Evolutionary conservation across 1,140 invertebrate genomes (phyloP).

Genomic region (Zaprionus africanus): DNA sequence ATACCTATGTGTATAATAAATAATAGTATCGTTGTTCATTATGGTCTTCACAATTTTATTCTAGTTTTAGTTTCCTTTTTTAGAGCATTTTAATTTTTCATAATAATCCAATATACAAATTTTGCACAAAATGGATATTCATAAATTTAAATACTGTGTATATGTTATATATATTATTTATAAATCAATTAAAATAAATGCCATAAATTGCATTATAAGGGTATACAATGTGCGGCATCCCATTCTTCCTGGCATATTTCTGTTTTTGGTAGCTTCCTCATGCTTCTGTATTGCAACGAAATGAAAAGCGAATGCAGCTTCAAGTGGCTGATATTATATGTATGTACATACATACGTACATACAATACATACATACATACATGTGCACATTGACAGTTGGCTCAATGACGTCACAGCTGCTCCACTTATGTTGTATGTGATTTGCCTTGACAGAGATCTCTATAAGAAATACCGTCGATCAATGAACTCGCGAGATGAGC

Average conservation of each 20-base stretch:
- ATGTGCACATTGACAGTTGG: conserved; percentile 21
- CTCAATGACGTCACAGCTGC: conserved; percentile 57
- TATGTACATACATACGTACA: neutral
- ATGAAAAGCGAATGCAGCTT: conserved; percentile 82
- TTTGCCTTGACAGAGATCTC: conserved; percentile 42
- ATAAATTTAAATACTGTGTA: no score
- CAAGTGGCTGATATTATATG: conserved; percentile 47
- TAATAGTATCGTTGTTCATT: no score
- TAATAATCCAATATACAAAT: no score
- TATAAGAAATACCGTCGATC: neutral
- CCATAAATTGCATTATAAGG: neutral
- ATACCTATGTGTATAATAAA: no score
- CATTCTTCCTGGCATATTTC: conserved; percentile 33
- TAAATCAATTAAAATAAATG: no score
- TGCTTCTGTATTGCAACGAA: conserved; percentile 67
- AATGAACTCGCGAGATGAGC: neutral
- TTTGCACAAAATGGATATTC: no score
- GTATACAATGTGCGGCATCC: neutral
- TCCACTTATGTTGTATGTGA: conserved; percentile 59
- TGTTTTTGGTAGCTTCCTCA: conserved; percentile 52
- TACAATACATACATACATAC: neutral
- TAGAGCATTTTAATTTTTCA: no score
- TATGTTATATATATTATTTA: no score
- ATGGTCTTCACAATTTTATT: no score
- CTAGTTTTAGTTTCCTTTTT: no score